Evolutionary conservation across 2,113 vertebrate species (phyloP).

Genomic region (Peromyscus polionotus): DNA sequence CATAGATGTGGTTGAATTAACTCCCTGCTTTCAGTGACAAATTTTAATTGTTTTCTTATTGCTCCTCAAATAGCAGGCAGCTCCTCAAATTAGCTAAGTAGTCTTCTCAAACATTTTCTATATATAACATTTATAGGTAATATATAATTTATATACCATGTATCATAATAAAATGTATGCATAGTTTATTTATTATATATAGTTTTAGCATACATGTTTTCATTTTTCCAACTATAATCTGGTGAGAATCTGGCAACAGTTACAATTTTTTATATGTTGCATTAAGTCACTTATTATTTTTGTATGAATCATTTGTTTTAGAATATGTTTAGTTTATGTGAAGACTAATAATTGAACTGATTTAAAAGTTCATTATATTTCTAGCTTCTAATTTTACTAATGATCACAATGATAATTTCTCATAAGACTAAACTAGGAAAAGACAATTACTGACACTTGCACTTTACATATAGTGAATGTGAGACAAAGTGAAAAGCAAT

Average conservation of each 20-base stretch:
- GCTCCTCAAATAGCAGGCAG: background rate
- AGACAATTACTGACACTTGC: background rate
- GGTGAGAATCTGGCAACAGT: background rate
- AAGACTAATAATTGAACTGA: background rate
- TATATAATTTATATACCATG: background rate
- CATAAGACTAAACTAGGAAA: constrained; percentile 1
- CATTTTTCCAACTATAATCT: background rate
- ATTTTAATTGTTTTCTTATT: constrained; percentile 5
- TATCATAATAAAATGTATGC: background rate
- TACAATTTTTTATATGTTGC: constrained; percentile 13
- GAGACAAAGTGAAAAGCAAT: background rate
- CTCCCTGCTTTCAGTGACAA: background rate
- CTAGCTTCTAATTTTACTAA: constrained; percentile 9
- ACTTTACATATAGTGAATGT: background rate
- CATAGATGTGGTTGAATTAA: constrained; percentile 18
- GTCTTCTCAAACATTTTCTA: background rate
- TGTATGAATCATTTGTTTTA: background rate
- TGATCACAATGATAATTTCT: background rate
- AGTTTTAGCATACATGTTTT: background rate
- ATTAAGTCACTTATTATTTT: background rate
- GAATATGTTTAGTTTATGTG: background rate
- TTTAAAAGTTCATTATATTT: background rate
- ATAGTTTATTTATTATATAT: background rate
- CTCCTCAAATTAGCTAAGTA: background rate
- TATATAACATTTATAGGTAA: background rate